Evolutionary conservation across 2,888 invertebrate species (phyloP).

Genomic region (Urechis unicinctus): DNA sequence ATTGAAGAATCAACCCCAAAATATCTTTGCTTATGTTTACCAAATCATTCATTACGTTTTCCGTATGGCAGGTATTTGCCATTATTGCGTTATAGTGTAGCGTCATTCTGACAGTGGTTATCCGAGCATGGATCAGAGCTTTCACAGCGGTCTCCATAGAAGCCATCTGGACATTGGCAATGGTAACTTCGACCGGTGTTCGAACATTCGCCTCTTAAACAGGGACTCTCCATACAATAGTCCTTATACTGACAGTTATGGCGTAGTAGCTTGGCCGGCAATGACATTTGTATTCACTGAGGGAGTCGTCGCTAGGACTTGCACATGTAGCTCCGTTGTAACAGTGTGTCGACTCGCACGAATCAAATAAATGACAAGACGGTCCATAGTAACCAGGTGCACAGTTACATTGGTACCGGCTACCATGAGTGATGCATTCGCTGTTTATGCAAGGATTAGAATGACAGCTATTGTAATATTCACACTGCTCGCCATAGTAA

Average conservation of each 20-base stretch:
- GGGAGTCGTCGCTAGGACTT: neutral
- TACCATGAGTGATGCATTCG: neutral
- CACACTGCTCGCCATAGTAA: constrained; percentile 33
- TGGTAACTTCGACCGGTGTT: constrained; percentile 5
- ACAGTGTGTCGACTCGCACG: neutral
- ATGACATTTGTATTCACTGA: constrained; percentile 13
- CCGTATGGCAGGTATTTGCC: too few relatives aligned
- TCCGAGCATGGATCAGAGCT: constrained; percentile 18
- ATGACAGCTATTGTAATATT: constrained; percentile 28
- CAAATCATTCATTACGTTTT: too few relatives aligned
- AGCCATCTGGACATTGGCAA: constrained; percentile 13
- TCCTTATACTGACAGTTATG: constrained; percentile 13
- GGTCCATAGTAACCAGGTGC: neutral
- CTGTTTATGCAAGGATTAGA: neutral
- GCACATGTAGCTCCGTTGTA: neutral
- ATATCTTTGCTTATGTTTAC: too few relatives aligned
- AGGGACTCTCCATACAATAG: constrained; percentile 14
- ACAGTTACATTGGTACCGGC: neutral
- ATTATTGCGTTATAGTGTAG: constrained; percentile 7
- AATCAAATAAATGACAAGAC: neutral
- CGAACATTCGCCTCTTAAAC: constrained; percentile 10
- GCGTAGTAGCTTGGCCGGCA: constrained; percentile 14
- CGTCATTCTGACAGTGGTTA: constrained; percentile 14
- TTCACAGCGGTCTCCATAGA: constrained; percentile 16
- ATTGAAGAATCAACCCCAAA: too few relatives aligned